These are phyloP conservation scores for Thelaira solivaga DNA, from an alignment of 2,888 invertebrate species.

Conservation along the genomic window DNA sequence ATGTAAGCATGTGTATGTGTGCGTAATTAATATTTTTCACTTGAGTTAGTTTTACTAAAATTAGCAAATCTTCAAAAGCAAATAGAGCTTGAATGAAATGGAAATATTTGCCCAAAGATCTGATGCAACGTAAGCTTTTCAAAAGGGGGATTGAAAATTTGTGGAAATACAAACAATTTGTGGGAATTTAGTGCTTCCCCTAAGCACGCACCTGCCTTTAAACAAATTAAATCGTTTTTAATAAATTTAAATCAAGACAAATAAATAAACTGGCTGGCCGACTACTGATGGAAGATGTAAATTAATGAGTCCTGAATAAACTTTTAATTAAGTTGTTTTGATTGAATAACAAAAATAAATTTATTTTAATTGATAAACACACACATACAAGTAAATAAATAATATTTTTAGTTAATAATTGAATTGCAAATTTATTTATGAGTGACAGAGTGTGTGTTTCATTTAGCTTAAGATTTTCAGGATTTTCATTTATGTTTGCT, in stretches of 20 bases:
- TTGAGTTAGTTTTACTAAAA: slow-evolving; percentile 30
- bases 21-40: slow-evolving; percentile 17
- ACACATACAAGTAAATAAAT: background rate
- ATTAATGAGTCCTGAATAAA: background rate
- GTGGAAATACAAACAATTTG: too few species aligned
- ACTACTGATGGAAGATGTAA: too few species aligned
- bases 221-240: background rate
- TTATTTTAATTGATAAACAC: background rate
- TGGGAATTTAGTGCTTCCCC: too few species aligned
- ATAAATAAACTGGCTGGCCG: background rate
- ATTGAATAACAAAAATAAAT: background rate
- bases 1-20: background rate
- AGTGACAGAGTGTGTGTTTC: too few species aligned
- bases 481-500: too few species aligned
- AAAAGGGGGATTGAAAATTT: too few species aligned
- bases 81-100: slow-evolving; percentile 34
- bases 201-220: too few species aligned
- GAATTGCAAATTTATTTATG: too few species aligned
- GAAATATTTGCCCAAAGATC: background rate
- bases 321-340: background rate
- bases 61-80: slow-evolving; percentile 27
- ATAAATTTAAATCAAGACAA: background rate
- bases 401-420: background rate
- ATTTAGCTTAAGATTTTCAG: too few species aligned
- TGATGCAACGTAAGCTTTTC: too few species aligned